phyloP scores from a whole-genome alignment of 1,140 invertebrate genomes.

The Plutomurus gul region DNA sequence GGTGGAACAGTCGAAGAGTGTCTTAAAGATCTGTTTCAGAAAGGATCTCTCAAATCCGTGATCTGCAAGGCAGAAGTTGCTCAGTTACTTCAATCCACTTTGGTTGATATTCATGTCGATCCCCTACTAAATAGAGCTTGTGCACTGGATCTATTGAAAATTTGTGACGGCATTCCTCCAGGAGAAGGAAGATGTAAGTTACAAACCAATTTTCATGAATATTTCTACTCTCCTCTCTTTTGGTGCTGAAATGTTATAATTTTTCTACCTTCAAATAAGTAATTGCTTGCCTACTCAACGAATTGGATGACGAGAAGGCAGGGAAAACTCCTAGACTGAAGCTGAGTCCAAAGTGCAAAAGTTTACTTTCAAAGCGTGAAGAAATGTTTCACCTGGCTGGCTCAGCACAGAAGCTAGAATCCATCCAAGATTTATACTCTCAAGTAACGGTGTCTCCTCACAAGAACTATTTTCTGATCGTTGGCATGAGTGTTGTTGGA shows the following conservation, averaged over 20 bases:
- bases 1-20: slow-evolving; percentile 77
- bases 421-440: slow-evolving; percentile 71
- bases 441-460: slow-evolving; percentile 73
- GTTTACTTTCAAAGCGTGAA: slow-evolving; percentile 35
- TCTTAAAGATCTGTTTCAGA: slow-evolving; percentile 77
- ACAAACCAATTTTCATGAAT: background rate
- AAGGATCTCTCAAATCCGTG: slow-evolving; percentile 71
- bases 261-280: slow-evolving; percentile 59
- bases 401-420: slow-evolving; percentile 64
- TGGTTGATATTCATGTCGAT: slow-evolving; percentile 79
- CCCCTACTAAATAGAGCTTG: slow-evolving; percentile 77
- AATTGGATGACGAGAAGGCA: slow-evolving; percentile 44
- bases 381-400: slow-evolving; percentile 50
- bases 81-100: slow-evolving; percentile 63
- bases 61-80: slow-evolving; percentile 81
- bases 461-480: slow-evolving; percentile 75
- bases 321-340: background rate
- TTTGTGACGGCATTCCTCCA: slow-evolving; percentile 78
- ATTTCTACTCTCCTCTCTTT: slow-evolving; percentile 7
- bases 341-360: slow-evolving; percentile 41
- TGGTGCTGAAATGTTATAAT: background rate
- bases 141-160: slow-evolving; percentile 77
- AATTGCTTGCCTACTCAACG: slow-evolving; percentile 46
- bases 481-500: slow-evolving; percentile 71
- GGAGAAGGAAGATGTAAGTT: slow-evolving; percentile 82